A percentile compares a stretch with the other conserved stretches of the same genome.
These are phyloP conservation scores for Dendroctonus valens DNA, from an alignment of 1,140 invertebrate genomes.

Conservation along the genomic window DNA sequence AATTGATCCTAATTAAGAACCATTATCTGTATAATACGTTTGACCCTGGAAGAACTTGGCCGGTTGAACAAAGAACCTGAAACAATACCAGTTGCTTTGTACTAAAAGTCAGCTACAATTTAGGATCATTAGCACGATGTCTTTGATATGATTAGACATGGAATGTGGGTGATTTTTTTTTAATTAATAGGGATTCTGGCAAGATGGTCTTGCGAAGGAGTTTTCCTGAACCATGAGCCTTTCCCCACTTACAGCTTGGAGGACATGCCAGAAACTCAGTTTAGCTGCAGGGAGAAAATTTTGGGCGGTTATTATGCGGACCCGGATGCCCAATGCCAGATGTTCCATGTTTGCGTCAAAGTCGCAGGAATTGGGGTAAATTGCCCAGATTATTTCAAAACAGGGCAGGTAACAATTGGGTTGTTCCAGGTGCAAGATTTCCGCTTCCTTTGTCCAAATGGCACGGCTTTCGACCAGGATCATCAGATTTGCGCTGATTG, in stretches of 20 bases:
- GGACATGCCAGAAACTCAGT: conserved; percentile 80
- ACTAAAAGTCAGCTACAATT: not conserved
- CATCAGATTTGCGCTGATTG: conserved; percentile 89
- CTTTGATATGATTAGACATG: not conserved
- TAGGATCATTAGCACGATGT: not conserved
- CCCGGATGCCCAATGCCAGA: conserved; percentile 86
- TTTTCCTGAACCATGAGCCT: conserved; percentile 51
- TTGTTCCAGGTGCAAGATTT: conserved; percentile 67
- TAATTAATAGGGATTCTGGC: conserved; percentile 40
- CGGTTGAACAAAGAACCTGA: not conserved
- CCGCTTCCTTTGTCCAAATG: conserved; percentile 87
- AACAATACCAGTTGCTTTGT: not conserved
- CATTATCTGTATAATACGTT: not conserved
- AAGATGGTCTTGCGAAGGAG: conserved; percentile 39
- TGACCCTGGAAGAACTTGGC: not conserved
- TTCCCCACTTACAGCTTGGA: conserved; percentile 74
- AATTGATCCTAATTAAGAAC: not conserved
- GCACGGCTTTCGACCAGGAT: conserved; percentile 89
- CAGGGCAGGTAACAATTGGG: not conserved
- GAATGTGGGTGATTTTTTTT: not conserved
- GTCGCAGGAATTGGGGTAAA: conserved; percentile 71
- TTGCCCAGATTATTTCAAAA: conserved; percentile 22
- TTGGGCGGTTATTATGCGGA: conserved; percentile 90
- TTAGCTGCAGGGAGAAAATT: conserved; percentile 83
- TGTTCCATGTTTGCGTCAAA: conserved; percentile 87